Evolutionary conservation across 1,140 invertebrate species (phyloP).

Genomic region (Zaprionus camerounensis): DNA sequence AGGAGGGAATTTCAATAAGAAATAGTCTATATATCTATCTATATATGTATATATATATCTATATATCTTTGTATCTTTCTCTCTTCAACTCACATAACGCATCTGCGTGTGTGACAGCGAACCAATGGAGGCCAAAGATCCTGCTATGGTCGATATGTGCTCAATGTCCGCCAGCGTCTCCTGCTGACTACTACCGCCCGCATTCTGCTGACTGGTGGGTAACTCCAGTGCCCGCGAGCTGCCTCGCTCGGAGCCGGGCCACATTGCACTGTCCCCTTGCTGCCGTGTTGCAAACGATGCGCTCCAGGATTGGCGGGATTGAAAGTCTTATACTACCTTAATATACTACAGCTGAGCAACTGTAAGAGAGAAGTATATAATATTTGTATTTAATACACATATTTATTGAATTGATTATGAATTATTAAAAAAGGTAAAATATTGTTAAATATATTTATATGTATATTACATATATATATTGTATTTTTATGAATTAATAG

Average conservation of each 20-base stretch:
- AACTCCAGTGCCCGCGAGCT: conserved; percentile 74
- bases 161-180: conserved; percentile 83
- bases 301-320: conserved; percentile 50
- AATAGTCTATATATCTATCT: neutral
- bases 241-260: conserved; percentile 71
- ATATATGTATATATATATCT: too few species aligned
- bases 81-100: conserved; percentile 67
- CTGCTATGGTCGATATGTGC: conserved; percentile 88
- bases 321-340: neutral
- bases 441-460: too few species aligned
- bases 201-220: conserved; percentile 70
- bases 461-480: too few species aligned
- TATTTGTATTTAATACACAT: neutral
- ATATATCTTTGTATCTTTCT: neutral
- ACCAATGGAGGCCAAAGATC: conserved; percentile 87
- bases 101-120: conserved; percentile 86
- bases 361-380: neutral
- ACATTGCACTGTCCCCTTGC: conserved; percentile 46
- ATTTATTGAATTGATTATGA: too few species aligned
- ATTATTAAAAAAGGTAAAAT: too few species aligned
- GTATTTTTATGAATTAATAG: too few species aligned
- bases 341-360: neutral
- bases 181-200: conserved; percentile 77
- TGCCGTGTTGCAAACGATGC: conserved; percentile 32
- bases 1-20: neutral